Base-by-base conservation (phyloP, 2,888 invertebrate genomes). In the Spilosoma lubricipeda region DNA sequence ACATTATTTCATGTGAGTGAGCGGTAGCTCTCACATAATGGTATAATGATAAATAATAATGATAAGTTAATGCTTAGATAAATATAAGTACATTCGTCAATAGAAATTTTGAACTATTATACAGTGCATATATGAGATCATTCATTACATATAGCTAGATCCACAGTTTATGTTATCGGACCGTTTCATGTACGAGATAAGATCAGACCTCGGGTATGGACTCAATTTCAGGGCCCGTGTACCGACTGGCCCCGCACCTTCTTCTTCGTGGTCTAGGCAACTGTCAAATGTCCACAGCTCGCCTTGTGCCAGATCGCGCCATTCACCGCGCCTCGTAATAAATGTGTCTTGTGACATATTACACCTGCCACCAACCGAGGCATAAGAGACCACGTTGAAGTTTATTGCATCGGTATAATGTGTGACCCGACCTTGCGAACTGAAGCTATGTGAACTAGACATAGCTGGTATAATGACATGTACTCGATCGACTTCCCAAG, bases 241-340 rank as follows among this genome's bases (percentile, higher is more conserved):
- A 30, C 65, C 20, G 59, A 27, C 4, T 4, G 27, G 59, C 59
- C 11, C 27, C 27, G 69, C 39, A 8, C 70, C 45, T 42, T 18
- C 13, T 8, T 52, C 20, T 20, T 45, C 8, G 69, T 30, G 66
- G 64, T 70, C 69, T 66, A 65, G 36, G 67, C 39, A 48, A 45
- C 74, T 70, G 80, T 67, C 82, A 83, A 86, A 87, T 86, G 87
- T 84, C 80, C 80, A 74, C 82, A 67, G 88, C 79, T 87, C 82
- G 84, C 89, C 89, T 89, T 87, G 89, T 80, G 78, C 86, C 79
- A 85, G 76, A 80, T 83, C 79, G 52, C 39, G 65, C 64, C 71
- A n/a, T 52, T 69, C 68, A 66, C 63, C 69, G 59, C 65, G 7
- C 39, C 59, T 59, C 36, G 33, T 48, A 48, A 33, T 48, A 30